Conservation (phyloP, 1,140 invertebrate genomes). For the Leptestheria dahalacensis region DNA sequence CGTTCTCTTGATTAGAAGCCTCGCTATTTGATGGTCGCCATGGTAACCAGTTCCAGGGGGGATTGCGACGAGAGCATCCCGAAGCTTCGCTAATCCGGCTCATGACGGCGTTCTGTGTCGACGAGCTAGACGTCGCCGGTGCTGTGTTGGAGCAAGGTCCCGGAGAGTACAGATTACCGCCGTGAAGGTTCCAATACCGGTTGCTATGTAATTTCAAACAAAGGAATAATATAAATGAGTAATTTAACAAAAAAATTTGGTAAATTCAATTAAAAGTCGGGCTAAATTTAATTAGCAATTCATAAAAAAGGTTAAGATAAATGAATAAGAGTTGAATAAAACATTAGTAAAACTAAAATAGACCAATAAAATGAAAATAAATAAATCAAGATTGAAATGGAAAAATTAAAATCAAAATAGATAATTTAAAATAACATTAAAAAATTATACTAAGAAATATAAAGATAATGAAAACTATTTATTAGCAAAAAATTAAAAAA, state of each 20-base stretch:
- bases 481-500: too few species aligned
- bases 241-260: too few species aligned
- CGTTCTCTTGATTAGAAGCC: background rate
- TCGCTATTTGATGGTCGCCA: conserved; percentile 15
- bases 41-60: conserved; percentile 16
- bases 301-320: conserved; percentile 15
- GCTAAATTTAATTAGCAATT: too few species aligned
- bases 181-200: conserved; percentile 33
- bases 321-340: conserved; percentile 3
- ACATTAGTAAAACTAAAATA: background rate
- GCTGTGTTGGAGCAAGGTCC: conserved; percentile 37
- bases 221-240: too few species aligned
- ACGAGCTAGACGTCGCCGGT: background rate
- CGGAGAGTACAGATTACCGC: conserved; percentile 63
- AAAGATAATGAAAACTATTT: too few species aligned
- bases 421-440: too few species aligned
- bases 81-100: conserved; percentile 1
- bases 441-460: too few species aligned
- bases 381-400: background rate
- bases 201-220: too few species aligned
- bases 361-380: background rate
- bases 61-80: conserved; percentile 1
- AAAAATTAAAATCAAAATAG: too few species aligned
- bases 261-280: too few species aligned
- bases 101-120: background rate